phyloP scores from a whole-genome alignment of 2,797 vertebrate species.

The Hippopotamyrus pictus region DNA sequence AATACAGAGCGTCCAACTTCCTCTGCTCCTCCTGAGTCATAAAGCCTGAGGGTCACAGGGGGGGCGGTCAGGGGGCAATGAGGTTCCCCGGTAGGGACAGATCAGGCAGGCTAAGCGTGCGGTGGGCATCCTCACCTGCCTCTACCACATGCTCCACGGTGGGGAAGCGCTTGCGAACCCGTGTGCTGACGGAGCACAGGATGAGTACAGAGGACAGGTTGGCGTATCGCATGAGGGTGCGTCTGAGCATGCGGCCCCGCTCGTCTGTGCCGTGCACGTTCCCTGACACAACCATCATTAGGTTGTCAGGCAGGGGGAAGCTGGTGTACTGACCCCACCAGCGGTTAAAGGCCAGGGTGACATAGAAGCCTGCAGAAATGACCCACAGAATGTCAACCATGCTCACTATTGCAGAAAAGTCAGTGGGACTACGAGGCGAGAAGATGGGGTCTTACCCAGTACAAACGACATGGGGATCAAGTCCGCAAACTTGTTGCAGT shows the following conservation, averaged over 20 bases:
- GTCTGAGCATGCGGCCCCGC: slow-evolving; percentile 68
- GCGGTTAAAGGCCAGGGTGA: slow-evolving; percentile 74
- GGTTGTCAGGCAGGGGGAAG: slow-evolving; percentile 82
- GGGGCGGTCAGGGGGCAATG: neutral
- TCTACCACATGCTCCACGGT: slow-evolving; percentile 76
- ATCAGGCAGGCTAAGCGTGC: neutral
- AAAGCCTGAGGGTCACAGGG: slow-evolving; percentile 60
- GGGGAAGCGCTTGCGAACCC: slow-evolving; percentile 76
- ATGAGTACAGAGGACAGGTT: slow-evolving; percentile 81
- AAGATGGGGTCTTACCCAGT: slow-evolving; percentile 56
- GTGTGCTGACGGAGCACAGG: slow-evolving; percentile 79
- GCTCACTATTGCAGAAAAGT: neutral
- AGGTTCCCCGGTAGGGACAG: neutral
- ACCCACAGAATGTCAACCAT: neutral
- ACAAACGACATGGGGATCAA: slow-evolving; percentile 82
- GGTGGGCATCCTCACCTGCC: slow-evolving; percentile 57
- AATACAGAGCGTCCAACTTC: slow-evolving; percentile 73
- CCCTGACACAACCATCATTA: slow-evolving; percentile 83
- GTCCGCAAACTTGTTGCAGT: slow-evolving; percentile 74
- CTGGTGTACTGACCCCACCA: slow-evolving; percentile 91
- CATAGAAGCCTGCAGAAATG: slow-evolving; percentile 71
- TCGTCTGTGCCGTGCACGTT: slow-evolving; percentile 78
- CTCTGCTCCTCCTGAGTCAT: slow-evolving; percentile 71
- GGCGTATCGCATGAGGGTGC: slow-evolving; percentile 78
- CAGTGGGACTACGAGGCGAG: neutral